Percentiles rank a stretch among this genome's conserved stretches.
Conservation (phyloP, 2,113 vertebrate genomes). For the Nesogale talazaci region DNA sequence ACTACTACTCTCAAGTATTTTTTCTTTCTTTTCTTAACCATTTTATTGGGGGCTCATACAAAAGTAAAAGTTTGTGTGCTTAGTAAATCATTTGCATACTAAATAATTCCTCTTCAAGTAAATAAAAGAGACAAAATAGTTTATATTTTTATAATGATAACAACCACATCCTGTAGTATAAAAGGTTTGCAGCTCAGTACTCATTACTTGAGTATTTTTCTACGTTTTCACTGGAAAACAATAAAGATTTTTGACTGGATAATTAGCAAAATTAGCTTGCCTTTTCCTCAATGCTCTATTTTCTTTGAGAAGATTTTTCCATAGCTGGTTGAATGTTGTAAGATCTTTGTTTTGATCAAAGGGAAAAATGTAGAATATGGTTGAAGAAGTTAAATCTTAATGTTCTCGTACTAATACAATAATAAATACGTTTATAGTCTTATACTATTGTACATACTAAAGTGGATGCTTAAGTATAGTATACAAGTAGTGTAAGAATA, state of each 20-base stretch:
- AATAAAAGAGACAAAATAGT: conserved; percentile 16
- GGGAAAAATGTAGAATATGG: neutral
- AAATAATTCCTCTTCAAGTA: neutral
- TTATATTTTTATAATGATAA: neutral
- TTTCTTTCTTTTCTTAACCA: no score
- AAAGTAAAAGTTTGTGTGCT: neutral
- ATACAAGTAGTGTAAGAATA: no score
- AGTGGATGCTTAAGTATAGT: neutral
- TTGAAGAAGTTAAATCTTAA: neutral
- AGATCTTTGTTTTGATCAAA: neutral
- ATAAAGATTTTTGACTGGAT: neutral
- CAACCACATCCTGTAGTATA: neutral
- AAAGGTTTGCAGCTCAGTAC: neutral
- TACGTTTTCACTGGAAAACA: conserved; percentile 17
- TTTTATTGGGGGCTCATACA: no score
- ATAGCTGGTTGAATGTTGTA: neutral
- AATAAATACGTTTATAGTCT: conserved; percentile 15
- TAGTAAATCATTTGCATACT: conserved; percentile 17
- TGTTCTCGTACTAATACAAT: neutral
- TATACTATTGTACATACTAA: neutral
- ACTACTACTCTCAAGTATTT: neutral
- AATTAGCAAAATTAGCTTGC: neutral
- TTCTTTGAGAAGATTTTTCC: neutral
- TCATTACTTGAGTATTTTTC: neutral
- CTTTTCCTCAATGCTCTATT: neutral